phyloP scores from a whole-genome alignment of 2,797 vertebrate genomes.

The Periophthalmus magnuspinnatus region DNA sequence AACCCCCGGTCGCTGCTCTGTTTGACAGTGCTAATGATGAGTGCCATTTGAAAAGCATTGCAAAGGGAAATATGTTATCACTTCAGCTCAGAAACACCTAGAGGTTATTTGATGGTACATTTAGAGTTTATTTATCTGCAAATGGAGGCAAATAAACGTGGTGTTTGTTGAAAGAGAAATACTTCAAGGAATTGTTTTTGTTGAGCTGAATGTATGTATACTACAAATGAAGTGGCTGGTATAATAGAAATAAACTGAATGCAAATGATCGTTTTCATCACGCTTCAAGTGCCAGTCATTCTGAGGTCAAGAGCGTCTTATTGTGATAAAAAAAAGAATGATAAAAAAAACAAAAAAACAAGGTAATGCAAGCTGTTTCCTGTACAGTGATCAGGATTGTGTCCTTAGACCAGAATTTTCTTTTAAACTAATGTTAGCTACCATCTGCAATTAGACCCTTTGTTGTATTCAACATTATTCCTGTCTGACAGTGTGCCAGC shows the following conservation, averaged over 20 bases:
- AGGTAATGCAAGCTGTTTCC: neutral
- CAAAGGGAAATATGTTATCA: conserved; percentile 62
- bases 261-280: conserved; percentile 33
- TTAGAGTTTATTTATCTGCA: conserved; percentile 60
- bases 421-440: neutral
- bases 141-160: conserved; percentile 51
- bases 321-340: neutral
- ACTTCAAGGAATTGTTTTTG: conserved; percentile 49
- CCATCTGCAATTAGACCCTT: no score
- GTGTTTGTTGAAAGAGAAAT: conserved; percentile 43
- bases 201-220: conserved; percentile 22
- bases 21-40: conserved; percentile 64
- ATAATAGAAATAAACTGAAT: conserved; percentile 35
- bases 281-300: conserved; percentile 23
- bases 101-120: conserved; percentile 58
- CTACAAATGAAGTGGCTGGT: conserved; percentile 30
- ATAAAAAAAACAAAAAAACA: no score
- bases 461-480: no score
- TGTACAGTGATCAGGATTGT: no score
- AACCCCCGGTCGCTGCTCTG: conserved; percentile 62
- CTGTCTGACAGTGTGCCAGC: no score
- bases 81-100: conserved; percentile 60
- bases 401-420: neutral
- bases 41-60: conserved; percentile 57
- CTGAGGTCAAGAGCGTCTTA: conserved; percentile 6